phyloP scores from a whole-genome alignment of 1,140 invertebrate species.

The Zaprionus vittiger region DNA sequence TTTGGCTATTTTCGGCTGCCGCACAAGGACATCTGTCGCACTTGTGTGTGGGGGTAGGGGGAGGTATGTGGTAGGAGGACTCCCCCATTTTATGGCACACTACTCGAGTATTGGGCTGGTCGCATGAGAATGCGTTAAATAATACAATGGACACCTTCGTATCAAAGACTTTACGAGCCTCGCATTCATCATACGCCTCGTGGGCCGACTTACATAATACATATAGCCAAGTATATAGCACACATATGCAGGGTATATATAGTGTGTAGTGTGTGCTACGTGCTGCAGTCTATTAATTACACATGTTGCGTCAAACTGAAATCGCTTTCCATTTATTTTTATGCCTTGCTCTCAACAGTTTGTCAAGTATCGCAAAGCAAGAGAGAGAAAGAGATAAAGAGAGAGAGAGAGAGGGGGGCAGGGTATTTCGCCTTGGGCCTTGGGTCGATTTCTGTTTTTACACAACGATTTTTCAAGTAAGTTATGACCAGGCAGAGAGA shows the following conservation, averaged over 20 bases:
- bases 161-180: constrained; percentile 53
- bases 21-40: constrained; percentile 77
- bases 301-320: constrained; percentile 73
- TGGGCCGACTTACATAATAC: not conserved
- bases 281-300: constrained; percentile 75
- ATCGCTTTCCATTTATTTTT: constrained; percentile 76
- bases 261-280: not conserved
- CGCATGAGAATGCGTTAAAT: constrained; percentile 61
- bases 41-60: constrained; percentile 40
- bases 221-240: not conserved
- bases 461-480: constrained; percentile 58
- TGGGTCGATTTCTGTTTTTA: constrained; percentile 40
- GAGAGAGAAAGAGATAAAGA: no score
- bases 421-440: constrained; percentile 41
- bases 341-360: constrained; percentile 49
- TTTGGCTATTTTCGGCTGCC: constrained; percentile 71
- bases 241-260: not conserved
- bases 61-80: not conserved
- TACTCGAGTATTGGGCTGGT: constrained; percentile 18
- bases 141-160: constrained; percentile 78
- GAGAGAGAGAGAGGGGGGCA: fast-evolving
- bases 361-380: constrained; percentile 28
- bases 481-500: constrained; percentile 42
- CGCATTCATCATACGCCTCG: constrained; percentile 54
- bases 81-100: constrained; percentile 36